A percentile compares a stretch with the other conserved stretches of the same genome.
These are phyloP conservation scores for Elysia crispata DNA, from an alignment of 2,888 invertebrate species.

Conservation along the genomic window DNA sequence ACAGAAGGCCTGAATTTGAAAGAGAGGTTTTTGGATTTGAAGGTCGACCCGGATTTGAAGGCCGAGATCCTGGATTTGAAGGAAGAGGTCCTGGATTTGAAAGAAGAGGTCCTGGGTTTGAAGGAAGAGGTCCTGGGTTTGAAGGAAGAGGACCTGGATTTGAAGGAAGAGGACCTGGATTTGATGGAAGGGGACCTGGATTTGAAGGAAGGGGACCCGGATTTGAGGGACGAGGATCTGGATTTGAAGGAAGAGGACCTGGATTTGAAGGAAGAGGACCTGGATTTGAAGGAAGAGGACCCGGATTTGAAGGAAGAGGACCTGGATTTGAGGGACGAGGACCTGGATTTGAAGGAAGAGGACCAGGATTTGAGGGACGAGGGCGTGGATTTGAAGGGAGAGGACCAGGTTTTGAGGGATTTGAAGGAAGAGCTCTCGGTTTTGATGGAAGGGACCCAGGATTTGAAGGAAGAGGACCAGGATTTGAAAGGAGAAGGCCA, in stretches of 20 bases:
- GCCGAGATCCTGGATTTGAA: too few relatives aligned
- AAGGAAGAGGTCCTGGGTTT: conserved; percentile 11
- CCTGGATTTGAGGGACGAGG: too few relatives aligned
- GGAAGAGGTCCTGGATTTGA: conserved; percentile 14
- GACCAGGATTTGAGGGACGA: background rate
- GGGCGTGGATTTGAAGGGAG: conserved; percentile 2
- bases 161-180: conserved; percentile 39
- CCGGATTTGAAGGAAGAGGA: conserved; percentile 36
- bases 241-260: conserved; percentile 23
- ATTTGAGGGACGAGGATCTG: conserved; percentile 18
- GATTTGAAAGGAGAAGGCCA: conserved; percentile 29
- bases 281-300: conserved; percentile 20
- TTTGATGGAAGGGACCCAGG: conserved; percentile 2
- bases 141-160: conserved; percentile 27
- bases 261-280: background rate
- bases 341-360: conserved; percentile 1
- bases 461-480: conserved; percentile 2
- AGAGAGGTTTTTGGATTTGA: too few relatives aligned
- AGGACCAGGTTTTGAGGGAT: background rate
- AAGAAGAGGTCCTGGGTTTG: background rate
- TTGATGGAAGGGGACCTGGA: conserved; percentile 26
- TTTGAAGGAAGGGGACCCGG: conserved; percentile 6
- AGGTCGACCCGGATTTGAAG: too few relatives aligned
- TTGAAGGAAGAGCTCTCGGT: too few relatives aligned
- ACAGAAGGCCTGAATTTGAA: too few relatives aligned